Percentiles rank a stretch among this genome's conserved stretches.
Conservation (phyloP, 2,113 vertebrate species). For the Lophotis ruficrista region DNA sequence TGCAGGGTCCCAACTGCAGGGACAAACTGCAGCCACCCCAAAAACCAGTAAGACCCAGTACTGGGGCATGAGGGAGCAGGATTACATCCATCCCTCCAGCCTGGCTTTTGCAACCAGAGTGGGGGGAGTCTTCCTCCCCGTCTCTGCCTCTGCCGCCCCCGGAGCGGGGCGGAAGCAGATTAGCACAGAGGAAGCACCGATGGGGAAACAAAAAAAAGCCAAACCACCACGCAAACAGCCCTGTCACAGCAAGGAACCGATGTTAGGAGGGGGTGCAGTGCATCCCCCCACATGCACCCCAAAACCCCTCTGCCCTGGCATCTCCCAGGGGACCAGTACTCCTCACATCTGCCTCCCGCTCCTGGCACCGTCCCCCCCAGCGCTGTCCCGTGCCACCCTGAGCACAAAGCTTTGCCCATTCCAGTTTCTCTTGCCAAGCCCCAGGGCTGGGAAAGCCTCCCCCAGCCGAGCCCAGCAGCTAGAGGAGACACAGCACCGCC, state of each 20-base stretch:
- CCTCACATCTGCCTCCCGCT: neutral
- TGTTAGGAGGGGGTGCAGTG: neutral
- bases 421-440: neutral
- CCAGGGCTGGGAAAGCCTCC: neutral
- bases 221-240: neutral
- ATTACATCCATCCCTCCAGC: neutral
- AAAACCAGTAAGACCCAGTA: neutral
- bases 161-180: neutral
- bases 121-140: no score
- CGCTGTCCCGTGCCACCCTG: neutral
- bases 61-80: neutral
- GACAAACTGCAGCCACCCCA: neutral
- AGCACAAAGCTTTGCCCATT: neutral
- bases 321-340: neutral
- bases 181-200: neutral
- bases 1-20: neutral
- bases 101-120: neutral
- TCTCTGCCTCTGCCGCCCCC: neutral
- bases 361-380: neutral
- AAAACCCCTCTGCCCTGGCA: neutral
- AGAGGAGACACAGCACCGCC: rapidly evolving
- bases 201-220: neutral
- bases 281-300: neutral
- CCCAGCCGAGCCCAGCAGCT: neutral
- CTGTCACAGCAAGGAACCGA: rapidly evolving